phyloP scores from a whole-genome alignment of 2,888 invertebrate genomes.

The Tinea pellionella region DNA sequence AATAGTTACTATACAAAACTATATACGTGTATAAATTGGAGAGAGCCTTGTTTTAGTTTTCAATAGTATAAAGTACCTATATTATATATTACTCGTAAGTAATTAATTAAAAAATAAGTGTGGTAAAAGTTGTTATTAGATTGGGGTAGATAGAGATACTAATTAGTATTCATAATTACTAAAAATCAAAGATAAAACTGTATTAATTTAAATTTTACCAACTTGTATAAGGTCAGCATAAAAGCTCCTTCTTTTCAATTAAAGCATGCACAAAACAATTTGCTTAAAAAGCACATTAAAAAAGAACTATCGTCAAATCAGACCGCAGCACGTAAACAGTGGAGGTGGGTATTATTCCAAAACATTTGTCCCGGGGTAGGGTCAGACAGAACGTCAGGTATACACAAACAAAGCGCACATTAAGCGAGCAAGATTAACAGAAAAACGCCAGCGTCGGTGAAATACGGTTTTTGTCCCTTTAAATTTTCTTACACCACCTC shows the following conservation, averaged over 20 bases:
- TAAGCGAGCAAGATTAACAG: slow-evolving; percentile 65
- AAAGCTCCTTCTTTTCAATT: no score
- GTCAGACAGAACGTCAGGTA: slow-evolving; percentile 40
- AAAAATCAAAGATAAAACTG: no score
- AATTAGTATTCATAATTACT: no score
- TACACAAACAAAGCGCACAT: slow-evolving; percentile 63
- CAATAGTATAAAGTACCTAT: not conserved
- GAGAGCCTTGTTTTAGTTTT: not conserved
- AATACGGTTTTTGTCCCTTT: slow-evolving; percentile 60
- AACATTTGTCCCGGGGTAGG: slow-evolving; percentile 29
- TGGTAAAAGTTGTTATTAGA: no score
- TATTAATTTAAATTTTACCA: no score
- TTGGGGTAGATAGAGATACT: no score
- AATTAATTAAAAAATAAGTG: no score
- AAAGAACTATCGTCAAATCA: slow-evolving; percentile 10
- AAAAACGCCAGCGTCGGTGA: slow-evolving; percentile 47
- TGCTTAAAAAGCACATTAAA: slow-evolving; percentile 2
- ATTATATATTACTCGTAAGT: no score
- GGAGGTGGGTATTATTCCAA: slow-evolving; percentile 13
- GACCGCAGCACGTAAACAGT: not conserved
- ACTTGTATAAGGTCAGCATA: no score
- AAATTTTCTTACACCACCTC: slow-evolving; percentile 67
- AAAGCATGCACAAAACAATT: not conserved
- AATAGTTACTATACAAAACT: not conserved
- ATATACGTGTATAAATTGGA: not conserved